Percentiles rank a stretch among this genome's conserved stretches.
Evolutionary conservation across 2,113 vertebrate species (phyloP).

Genomic region (Nothobranchius furzeri): DNA sequence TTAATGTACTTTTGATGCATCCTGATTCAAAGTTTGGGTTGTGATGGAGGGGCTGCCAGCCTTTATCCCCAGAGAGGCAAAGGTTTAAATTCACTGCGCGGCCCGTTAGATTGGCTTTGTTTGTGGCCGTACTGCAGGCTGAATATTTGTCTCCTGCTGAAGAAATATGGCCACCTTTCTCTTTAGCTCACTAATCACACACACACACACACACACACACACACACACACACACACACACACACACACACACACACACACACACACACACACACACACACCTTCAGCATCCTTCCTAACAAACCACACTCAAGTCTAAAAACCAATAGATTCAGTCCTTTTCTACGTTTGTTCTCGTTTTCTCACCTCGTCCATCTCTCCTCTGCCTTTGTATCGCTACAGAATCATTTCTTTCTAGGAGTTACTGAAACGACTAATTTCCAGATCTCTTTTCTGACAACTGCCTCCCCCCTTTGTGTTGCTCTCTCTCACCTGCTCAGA

Average conservation of each 20-base stretch:
- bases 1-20: background rate
- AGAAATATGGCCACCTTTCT: constrained; percentile 1
- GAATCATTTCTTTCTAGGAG: constrained; percentile 49
- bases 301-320: constrained; percentile 36
- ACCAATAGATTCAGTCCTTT: constrained; percentile 38
- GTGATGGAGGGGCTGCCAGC: constrained; percentile 6
- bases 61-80: background rate
- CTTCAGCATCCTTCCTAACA: constrained; percentile 33
- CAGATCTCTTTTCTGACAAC: constrained; percentile 56
- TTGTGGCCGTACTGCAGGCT: background rate
- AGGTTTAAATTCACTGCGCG: constrained; percentile 1
- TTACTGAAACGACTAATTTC: constrained; percentile 64
- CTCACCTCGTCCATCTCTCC: constrained; percentile 8
- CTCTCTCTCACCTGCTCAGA: constrained; percentile 23
- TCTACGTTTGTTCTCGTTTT: constrained; percentile 6
- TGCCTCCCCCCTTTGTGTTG: background rate
- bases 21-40: background rate
- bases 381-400: constrained; percentile 36
- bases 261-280: constrained; percentile 2
- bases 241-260: constrained; percentile 14
- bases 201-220: background rate
- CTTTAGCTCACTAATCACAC: constrained; percentile 22
- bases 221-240: constrained; percentile 7
- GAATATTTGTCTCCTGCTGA: background rate
- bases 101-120: background rate